Evolutionary conservation across 2,113 vertebrate genomes (phyloP).

Genomic region (Todiramphus saurophagus): DNA sequence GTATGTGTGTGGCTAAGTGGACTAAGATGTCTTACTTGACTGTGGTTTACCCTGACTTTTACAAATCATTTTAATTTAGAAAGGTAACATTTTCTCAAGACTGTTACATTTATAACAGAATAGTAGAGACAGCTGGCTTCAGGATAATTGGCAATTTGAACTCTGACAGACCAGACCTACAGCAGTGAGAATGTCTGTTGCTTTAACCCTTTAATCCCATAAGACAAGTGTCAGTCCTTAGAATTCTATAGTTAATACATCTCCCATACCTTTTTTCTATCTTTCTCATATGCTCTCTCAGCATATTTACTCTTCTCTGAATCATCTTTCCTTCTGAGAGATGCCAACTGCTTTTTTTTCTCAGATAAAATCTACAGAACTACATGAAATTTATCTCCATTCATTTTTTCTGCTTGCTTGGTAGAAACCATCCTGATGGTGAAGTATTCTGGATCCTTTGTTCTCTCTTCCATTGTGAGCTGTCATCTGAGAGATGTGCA

Average conservation of each 20-base stretch:
- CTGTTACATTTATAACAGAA: slow-evolving; percentile 62
- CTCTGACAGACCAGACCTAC: slow-evolving; percentile 56
- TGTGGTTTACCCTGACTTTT: slow-evolving; percentile 6
- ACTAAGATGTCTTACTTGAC: not conserved
- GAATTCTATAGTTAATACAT: not conserved
- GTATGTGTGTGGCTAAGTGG: not conserved
- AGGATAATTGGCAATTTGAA: slow-evolving; percentile 67
- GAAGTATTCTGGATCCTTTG: not conserved
- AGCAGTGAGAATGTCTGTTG: not conserved
- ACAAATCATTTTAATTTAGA: slow-evolving; percentile 48
- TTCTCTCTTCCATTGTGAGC: not conserved
- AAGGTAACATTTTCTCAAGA: slow-evolving; percentile 57
- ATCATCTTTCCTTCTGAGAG: not conserved
- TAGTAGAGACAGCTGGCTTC: slow-evolving; percentile 61
- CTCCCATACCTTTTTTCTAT: not conserved
- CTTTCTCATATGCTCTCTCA: not conserved
- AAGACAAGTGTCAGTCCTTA: not conserved
- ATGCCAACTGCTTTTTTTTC: not conserved
- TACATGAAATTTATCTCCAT: not conserved
- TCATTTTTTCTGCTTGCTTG: not conserved
- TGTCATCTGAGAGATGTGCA: not conserved
- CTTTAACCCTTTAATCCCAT: slow-evolving; percentile 21
- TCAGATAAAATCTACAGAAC: not conserved
- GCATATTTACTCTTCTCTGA: not conserved
- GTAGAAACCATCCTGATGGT: not conserved